Evolutionary conservation across 1,140 invertebrate species (phyloP).

Genomic region (Drosophila setifemur): DNA sequence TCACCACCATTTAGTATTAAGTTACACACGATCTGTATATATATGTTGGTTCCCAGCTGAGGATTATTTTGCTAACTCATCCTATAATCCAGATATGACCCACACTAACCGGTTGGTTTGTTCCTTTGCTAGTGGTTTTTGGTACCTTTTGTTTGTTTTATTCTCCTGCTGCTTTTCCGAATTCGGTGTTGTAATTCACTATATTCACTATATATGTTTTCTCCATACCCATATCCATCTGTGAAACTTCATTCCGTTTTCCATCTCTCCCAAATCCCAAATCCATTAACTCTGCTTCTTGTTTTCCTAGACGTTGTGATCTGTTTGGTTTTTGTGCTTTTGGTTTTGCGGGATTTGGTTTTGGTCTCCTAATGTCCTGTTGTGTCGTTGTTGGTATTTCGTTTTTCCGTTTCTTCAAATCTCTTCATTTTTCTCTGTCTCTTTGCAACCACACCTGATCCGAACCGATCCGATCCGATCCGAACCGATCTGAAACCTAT

Average conservation of each 20-base stretch:
- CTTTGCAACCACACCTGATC: conserved; percentile 46
- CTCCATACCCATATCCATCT: too few species aligned
- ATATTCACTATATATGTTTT: too few species aligned
- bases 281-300: not conserved
- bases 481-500: conserved; percentile 44
- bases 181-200: not conserved
- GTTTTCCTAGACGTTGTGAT: conserved; percentile 1
- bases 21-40: not conserved
- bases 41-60: not conserved
- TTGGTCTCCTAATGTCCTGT: not conserved
- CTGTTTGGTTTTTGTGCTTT: not conserved
- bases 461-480: conserved; percentile 38
- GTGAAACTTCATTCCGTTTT: not conserved
- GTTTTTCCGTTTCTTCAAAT: conserved; percentile 72
- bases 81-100: not conserved
- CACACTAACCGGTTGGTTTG: conserved; percentile 15
- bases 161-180: not conserved
- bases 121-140: not conserved
- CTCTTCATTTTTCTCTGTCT: conserved; percentile 77
- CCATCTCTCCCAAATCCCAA: too few species aligned
- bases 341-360: conserved; percentile 50
- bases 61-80: conserved; percentile 5
- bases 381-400: conserved; percentile 53
- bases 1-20: not conserved
- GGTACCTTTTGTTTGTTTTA: not conserved